Evolutionary conservation across 30 jellyfish, hydroid and myxozoan genomes (phyloP), one percentile per base, ranked within the genome.

Genomic region (Nemopilema nomurai): DNA sequence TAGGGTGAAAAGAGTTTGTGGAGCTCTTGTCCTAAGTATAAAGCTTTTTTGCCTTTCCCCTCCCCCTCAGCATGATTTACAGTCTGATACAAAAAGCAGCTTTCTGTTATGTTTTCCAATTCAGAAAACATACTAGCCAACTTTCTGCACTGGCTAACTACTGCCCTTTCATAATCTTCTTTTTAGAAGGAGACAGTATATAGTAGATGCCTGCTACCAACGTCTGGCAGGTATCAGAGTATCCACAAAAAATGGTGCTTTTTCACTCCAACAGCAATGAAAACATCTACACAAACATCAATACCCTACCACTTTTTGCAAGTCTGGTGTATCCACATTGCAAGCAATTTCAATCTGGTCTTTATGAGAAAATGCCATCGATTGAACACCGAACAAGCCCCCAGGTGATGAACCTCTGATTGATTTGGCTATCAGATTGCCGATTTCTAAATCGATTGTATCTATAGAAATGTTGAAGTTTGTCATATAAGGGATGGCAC

Each of bases 401-500:
- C 70, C 79, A n/a, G 87, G 87, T 25, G 87, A 76, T 13, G 90
- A 22, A 13, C 69, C 82, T 51, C 96, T 32, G 52, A 87, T 79
- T 29, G 49, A 70, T 49, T 49, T 68, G 7, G 96, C 96, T 49
- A 87, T 79, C 18, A 28, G 19, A 30, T 64, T 79, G 28, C 96
- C 96, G 62, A 87, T 49, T 16, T 32, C 41, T 24, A 74, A 21
- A 69, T 74, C 79, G 64, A 23, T 31, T 18, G 97, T 89, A 30
- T 69, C 88, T 8, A 89, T 51, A 23, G 92, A 23, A 24, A 89
- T 76, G 51, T 89, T 89, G 49, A 87, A 81, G 51, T 77, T 81
- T 41, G 90, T 77, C 97, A 89, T 89, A 41, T 89, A 89, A 16
- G 97, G 97, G 18, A 82, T 89, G 28, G 97, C 89, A 17, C 97